Base-by-base conservation (phyloP, 1,140 invertebrate genomes). In the Centruroides vittatus region DNA sequence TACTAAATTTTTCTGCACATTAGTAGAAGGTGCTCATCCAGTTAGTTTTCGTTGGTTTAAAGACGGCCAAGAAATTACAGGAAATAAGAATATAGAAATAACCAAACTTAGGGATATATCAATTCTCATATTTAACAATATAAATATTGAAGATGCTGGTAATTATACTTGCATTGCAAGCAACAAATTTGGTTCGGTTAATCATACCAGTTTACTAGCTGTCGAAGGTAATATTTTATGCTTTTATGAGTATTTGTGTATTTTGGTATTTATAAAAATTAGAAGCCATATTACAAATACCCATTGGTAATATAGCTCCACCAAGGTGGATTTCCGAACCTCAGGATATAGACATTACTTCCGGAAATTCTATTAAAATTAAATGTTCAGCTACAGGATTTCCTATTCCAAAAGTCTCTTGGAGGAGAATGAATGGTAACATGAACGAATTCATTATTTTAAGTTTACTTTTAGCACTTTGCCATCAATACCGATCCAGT, bases 321-420 rank as follows among this genome's bases (percentile, higher is more conserved):
- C 92, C 92, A 10, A 81, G 85, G 67, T 97, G 93, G 93, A 82
- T 88, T 3, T 78, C 89, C 61, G 90, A 94, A 70, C 93, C 93
- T 0, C 79, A 82, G 65, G 90, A 96, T 70, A 81, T 86, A 6
- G 89, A 84, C 65, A 88, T 89, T 6, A 85, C 89, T 3, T 83
- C 89, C 5, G 86, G 87, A 3, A 83, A 89, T 70, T 84, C 86
- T 66, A 81, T 92, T 11, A 82, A 83, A 3, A 74, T 96, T 1
- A 84, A 93, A 70, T 97, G 93, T 69, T 86, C 89, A 73, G 90
- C 90, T 0, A 84, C 86, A 60, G 93, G 93, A 2, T 91, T 91
- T 70, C 92, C 93, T 1, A 82, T 83, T 54, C 92, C 92, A 0
- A 81, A 78, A 3, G 85, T 94, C 11, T 85, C 84, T 4, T 97